Base-by-base conservation (phyloP, 2,888 invertebrate species). In the Digitonthophagus gazella region DNA sequence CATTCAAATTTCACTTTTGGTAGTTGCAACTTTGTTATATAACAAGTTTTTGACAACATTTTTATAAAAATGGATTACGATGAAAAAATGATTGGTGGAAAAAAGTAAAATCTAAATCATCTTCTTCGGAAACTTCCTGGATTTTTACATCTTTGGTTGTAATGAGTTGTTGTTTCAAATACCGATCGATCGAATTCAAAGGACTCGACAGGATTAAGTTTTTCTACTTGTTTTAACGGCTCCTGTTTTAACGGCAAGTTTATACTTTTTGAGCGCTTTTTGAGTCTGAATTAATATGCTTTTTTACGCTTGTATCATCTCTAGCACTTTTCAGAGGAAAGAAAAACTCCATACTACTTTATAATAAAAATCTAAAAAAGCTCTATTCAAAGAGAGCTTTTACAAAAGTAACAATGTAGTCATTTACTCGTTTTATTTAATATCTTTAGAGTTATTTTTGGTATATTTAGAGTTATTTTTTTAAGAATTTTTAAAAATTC, bases 261-360 rank as follows among this genome's bases (percentile, higher is more conserved):
- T 69, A 22, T 63, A 28, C 20, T 69, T 69, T 14, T 69, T 65
- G 14, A 61, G 55, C 0, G 68, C 22, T 20, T 66, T 69, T 22
- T 69, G 68, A 2, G 68, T 65, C 58, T 69, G 61, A 55, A 65
- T 66, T 19, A 65, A 44, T 15, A 69, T 65, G 65, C 61, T 69
- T 69, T 61, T 61, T 58, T 4, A 69, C 15, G 8, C 14, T 18
- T 8, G 65, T 65, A 11, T 61, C 65, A 15, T 69, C 68, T 19
- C 66, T 58, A 3, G 56, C 20, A 14, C 65, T 58, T 61, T 61
- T 61, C 5, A 65, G 68, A 3, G 54, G 44, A 15, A 69, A 19
- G 0, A 54, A 8, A 61, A 61, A 61, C 6, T 61, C 61, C 61
- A 61, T 61, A 8, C 18, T 61, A 4, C 6, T 22, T 22, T 22